Percentiles rank a stretch among this genome's conserved stretches.
Evolutionary conservation across 1,140 invertebrate genomes (phyloP).

Genomic region (Drosophila jambulina): DNA sequence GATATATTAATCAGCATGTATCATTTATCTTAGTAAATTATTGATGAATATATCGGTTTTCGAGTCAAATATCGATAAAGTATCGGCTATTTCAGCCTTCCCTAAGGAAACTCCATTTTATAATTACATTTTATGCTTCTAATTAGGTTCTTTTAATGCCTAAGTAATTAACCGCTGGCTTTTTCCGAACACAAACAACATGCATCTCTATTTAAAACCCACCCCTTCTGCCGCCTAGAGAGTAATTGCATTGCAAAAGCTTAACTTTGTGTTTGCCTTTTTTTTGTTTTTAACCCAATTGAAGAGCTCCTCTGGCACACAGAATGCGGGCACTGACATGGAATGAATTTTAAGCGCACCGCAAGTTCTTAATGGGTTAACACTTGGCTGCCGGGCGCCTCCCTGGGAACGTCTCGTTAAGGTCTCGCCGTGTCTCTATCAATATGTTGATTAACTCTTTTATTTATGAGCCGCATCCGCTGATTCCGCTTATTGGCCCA

Average conservation of each 20-base stretch:
- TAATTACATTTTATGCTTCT: not conserved
- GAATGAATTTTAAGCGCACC: slow-evolving; percentile 15
- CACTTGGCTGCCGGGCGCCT: not conserved
- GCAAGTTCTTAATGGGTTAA: slow-evolving; percentile 45
- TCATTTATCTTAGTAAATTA: not conserved
- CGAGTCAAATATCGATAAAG: not conserved
- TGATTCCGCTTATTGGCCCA: slow-evolving; percentile 79
- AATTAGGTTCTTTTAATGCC: not conserved
- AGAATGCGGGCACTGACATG: not conserved
- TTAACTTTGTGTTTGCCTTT: slow-evolving; percentile 10
- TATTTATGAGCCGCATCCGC: slow-evolving; percentile 74
- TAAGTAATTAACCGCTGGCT: not conserved
- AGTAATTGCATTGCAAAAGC: slow-evolving; percentile 14
- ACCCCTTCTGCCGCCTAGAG: not conserved
- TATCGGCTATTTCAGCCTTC: not conserved
- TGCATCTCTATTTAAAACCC: not conserved
- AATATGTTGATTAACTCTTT: slow-evolving; percentile 83
- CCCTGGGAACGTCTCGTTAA: slow-evolving; percentile 12
- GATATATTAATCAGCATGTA: too few relatives aligned
- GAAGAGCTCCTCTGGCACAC: not conserved
- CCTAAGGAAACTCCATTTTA: not conserved
- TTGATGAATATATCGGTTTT: not conserved
- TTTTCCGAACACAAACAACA: not conserved
- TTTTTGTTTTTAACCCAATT: slow-evolving; percentile 10
- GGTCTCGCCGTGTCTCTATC: slow-evolving; percentile 55